phyloP scores from a whole-genome alignment of 2,888 invertebrate genomes.

The Agrilus mali region DNA sequence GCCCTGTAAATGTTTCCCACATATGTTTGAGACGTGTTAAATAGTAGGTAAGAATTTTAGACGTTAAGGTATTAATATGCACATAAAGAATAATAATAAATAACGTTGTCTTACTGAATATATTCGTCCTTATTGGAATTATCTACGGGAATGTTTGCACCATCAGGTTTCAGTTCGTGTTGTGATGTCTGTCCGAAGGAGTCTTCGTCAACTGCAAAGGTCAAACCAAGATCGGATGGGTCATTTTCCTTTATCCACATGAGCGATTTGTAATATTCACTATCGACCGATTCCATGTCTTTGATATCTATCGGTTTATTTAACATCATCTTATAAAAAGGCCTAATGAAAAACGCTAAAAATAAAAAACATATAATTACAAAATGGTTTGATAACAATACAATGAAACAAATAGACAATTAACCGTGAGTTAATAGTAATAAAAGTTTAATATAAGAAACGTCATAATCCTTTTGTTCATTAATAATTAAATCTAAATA shows the following conservation, averaged over 20 bases:
- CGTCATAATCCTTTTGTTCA: too few species aligned
- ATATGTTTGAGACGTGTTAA: background rate
- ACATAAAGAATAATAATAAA: constrained; percentile 1
- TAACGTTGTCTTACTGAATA: constrained; percentile 61
- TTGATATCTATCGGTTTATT: constrained; percentile 84
- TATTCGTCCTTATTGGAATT: constrained; percentile 95
- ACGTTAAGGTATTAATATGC: too few species aligned
- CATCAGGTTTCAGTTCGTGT: constrained; percentile 81
- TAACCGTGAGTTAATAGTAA: too few species aligned
- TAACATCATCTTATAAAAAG: constrained; percentile 99
- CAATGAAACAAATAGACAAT: too few species aligned
- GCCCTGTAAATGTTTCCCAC: background rate
- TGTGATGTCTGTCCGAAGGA: constrained; percentile 91
- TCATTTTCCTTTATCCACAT: constrained; percentile 96
- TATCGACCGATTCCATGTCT: constrained; percentile 99
- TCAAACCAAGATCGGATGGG: constrained; percentile 85
- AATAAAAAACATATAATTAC: constrained; percentile 4
- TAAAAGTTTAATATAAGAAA: too few species aligned
- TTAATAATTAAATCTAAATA: too few species aligned
- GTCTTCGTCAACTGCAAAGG: constrained; percentile 94
- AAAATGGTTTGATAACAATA: too few species aligned
- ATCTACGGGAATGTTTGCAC: constrained; percentile 80
- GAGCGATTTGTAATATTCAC: constrained; percentile 96
- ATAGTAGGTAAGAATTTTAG: background rate
- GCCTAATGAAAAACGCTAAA: constrained; percentile 95